A percentile compares a stretch with the other conserved stretches of the same genome.
Evolutionary conservation across 2,113 vertebrate species (phyloP).

Genomic region (Sarotherodon lohbergeri): DNA sequence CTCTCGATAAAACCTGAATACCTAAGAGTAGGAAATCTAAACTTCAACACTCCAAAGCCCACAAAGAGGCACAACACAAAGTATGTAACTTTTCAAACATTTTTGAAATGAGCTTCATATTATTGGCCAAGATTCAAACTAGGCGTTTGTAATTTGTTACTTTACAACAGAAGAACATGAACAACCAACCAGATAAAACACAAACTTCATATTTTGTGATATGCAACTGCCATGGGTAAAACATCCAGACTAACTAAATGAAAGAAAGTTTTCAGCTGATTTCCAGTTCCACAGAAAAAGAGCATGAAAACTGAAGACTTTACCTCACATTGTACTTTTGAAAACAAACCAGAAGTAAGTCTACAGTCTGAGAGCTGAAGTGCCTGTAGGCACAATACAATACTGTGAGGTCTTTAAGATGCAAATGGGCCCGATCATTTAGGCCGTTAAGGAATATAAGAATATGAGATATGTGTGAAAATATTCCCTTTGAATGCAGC

Average conservation of each 20-base stretch:
- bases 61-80: not conserved
- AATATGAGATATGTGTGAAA: not conserved
- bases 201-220: not conserved
- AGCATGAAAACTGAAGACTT: not conserved
- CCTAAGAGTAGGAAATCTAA: not conserved
- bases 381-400: not conserved
- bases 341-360: not conserved
- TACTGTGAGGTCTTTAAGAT: not conserved
- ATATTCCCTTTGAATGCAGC: not conserved
- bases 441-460: not conserved
- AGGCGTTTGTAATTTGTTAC: not conserved
- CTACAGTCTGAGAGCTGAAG: not conserved
- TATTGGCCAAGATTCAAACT: rapidly evolving
- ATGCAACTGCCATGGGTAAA: not conserved
- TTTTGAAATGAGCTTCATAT: not conserved
- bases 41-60: not conserved
- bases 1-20: not conserved
- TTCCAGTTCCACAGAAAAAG: not conserved
- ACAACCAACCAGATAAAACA: not conserved
- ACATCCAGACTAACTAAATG: not conserved
- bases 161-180: not conserved
- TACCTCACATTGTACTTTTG: not conserved
- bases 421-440: not conserved
- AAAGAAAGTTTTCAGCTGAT: not conserved
- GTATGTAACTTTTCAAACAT: not conserved